Conservation (phyloP, 1,140 invertebrate species). For the Vollenhovia emeryi region DNA sequence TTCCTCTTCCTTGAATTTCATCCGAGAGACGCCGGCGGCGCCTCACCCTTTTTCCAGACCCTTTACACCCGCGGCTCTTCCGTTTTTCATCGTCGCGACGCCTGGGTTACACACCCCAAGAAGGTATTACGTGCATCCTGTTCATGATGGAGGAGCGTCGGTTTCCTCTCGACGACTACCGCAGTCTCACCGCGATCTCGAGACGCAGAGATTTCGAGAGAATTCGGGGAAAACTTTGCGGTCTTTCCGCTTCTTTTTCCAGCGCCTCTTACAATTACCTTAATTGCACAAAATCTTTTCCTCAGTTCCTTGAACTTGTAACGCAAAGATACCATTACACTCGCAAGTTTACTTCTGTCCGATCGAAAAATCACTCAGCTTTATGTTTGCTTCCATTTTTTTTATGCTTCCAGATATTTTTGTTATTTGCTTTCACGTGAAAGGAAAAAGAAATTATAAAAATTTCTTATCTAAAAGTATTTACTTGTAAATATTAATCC, state of each 20-base stretch:
- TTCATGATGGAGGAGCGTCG: conserved; percentile 58
- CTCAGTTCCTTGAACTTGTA: not conserved
- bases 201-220: conserved; percentile 15
- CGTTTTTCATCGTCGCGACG: conserved; percentile 66
- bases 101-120: conserved; percentile 47
- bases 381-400: not conserved
- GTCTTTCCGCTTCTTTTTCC: not conserved
- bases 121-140: conserved; percentile 69
- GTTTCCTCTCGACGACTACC: conserved; percentile 45
- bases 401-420: not conserved
- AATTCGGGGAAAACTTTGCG: conserved; percentile 10
- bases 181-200: not conserved
- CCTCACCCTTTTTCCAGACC: conserved; percentile 51
- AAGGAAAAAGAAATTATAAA: not conserved
- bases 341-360: not conserved
- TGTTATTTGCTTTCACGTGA: not conserved
- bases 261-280: conserved; percentile 2
- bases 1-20: conserved; percentile 70
- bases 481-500: not conserved
- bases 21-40: conserved; percentile 53
- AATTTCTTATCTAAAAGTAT: not conserved
- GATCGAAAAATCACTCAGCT: not conserved
- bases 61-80: conserved; percentile 46
- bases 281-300: conserved; percentile 5
- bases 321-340: not conserved